Percentiles rank a stretch among this genome's conserved stretches.
Conservation (phyloP, 1,140 invertebrate species). For the Vanessa atalanta region DNA sequence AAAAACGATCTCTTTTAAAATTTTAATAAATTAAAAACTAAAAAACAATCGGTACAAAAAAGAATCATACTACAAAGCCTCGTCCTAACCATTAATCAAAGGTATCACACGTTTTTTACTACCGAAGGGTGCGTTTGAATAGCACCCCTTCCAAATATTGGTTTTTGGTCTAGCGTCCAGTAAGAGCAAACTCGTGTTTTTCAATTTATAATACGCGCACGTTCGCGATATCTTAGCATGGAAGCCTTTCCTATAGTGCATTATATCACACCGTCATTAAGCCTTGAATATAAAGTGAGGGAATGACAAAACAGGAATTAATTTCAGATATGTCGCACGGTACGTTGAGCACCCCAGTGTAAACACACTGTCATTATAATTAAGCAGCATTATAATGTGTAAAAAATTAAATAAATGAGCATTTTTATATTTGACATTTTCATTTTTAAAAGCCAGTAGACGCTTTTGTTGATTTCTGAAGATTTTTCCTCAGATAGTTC, state of each 20-base stretch:
- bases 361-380: constrained; percentile 31
- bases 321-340: constrained; percentile 79
- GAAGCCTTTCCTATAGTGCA: constrained; percentile 65
- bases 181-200: constrained; percentile 79
- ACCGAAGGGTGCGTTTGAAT: constrained; percentile 75
- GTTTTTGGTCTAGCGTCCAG: constrained; percentile 74
- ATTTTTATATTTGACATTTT: too few species aligned
- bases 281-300: constrained; percentile 76
- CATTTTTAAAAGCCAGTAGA: too few species aligned
- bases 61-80: constrained; percentile 44
- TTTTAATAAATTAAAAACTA: not conserved
- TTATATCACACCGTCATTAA: constrained; percentile 76
- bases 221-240: constrained; percentile 66
- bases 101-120: constrained; percentile 72
- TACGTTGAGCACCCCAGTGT: constrained; percentile 71
- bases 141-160: constrained; percentile 77
- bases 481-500: too few species aligned
- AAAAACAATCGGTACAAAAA: not conserved
- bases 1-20: not conserved
- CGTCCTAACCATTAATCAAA: constrained; percentile 68
- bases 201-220: constrained; percentile 68
- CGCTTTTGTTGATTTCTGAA: too few species aligned
- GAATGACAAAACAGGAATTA: constrained; percentile 80
- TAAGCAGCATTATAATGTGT: not conserved
- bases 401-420: not conserved